Evolutionary conservation across 1,140 invertebrate genomes (phyloP).

Genomic region (Papilio machaon): DNA sequence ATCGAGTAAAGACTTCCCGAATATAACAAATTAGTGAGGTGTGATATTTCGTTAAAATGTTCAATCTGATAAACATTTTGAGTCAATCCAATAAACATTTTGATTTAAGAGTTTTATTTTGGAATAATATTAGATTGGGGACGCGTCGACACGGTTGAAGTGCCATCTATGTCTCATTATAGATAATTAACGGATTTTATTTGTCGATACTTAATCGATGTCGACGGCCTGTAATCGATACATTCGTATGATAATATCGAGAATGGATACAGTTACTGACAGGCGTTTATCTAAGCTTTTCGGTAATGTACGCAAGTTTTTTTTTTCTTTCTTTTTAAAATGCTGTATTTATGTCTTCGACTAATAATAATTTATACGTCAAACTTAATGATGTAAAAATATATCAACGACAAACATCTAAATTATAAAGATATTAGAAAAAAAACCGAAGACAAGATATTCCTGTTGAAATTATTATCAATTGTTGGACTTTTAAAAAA

Average conservation of each 20-base stretch:
- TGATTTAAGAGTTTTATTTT: not conserved
- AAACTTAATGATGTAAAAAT: not conserved
- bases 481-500: not conserved
- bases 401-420: not conserved
- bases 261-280: slow-evolving; percentile 32
- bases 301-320: not conserved
- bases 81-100: slow-evolving; percentile 20
- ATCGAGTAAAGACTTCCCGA: not conserved
- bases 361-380: not conserved
- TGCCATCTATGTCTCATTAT: slow-evolving; percentile 23
- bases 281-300: slow-evolving; percentile 22
- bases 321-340: not conserved
- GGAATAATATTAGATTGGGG: slow-evolving; percentile 10
- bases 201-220: slow-evolving; percentile 31
- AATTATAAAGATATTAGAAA: not conserved
- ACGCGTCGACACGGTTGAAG: slow-evolving; percentile 17
- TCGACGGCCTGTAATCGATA: slow-evolving; percentile 28
- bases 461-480: not conserved
- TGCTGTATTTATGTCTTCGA: not conserved
- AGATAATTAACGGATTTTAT: slow-evolving; percentile 27
- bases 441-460: not conserved
- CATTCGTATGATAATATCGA: slow-evolving; percentile 34
- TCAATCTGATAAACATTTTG: slow-evolving; percentile 13
- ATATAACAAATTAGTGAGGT: not conserved
- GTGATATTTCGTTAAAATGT: not conserved